These are phyloP conservation scores for Pseudorectes ferrugineus DNA, from an alignment of 2,113 vertebrate genomes.

Conservation along the genomic window DNA sequence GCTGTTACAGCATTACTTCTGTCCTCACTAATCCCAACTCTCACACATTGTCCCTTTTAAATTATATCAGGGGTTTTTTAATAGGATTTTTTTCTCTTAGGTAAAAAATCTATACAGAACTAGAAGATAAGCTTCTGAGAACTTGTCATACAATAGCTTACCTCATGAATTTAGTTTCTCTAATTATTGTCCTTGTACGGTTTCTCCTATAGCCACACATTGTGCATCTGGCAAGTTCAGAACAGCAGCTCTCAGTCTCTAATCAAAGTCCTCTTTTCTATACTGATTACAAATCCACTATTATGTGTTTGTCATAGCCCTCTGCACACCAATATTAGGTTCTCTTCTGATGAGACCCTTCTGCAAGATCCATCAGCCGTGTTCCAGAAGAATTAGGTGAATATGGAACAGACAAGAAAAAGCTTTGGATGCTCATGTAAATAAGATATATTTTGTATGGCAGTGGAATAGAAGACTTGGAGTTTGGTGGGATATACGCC, in stretches of 20 bases:
- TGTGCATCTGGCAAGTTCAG: not conserved
- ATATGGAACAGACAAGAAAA: not conserved
- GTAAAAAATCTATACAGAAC: not conserved
- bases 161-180: not conserved
- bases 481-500: not conserved
- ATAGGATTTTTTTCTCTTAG: not conserved
- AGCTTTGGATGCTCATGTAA: not conserved
- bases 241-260: not conserved
- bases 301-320: not conserved
- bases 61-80: not conserved
- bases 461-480: not conserved
- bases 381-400: not conserved
- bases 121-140: not conserved
- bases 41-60: not conserved
- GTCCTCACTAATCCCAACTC: not conserved
- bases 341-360: not conserved
- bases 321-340: not conserved
- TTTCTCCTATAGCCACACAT: not conserved
- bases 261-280: not conserved
- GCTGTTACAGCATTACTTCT: not conserved
- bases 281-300: not conserved
- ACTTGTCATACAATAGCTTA: not conserved
- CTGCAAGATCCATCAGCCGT: not conserved
- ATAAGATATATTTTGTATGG: not conserved
- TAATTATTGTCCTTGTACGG: rapidly evolving